These are phyloP conservation scores for Coptodon rendalli DNA, from an alignment of 2,113 vertebrate genomes.

Conservation along the genomic window DNA sequence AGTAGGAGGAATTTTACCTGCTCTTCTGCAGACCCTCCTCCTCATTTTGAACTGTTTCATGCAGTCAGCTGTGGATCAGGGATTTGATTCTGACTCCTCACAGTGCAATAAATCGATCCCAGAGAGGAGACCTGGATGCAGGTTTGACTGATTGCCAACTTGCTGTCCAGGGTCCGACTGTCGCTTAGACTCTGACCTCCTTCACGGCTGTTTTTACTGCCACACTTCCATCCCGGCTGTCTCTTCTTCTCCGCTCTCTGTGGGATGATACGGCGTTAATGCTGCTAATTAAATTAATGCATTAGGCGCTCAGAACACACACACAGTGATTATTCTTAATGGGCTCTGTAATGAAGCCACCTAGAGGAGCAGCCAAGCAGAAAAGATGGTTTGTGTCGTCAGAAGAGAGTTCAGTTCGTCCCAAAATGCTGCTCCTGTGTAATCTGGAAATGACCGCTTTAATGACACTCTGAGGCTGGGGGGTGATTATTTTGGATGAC, in stretches of 20 bases:
- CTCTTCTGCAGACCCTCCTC: background rate
- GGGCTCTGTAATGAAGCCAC: slow-evolving; percentile 37
- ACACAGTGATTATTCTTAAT: slow-evolving; percentile 37
- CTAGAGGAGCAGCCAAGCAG: slow-evolving; percentile 19
- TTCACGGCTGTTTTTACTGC: background rate
- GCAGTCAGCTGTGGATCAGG: background rate
- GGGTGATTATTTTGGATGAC: background rate
- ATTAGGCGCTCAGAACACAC: slow-evolving; percentile 11
- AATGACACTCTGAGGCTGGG: background rate
- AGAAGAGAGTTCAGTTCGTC: background rate
- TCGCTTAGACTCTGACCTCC: background rate
- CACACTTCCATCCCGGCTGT: background rate
- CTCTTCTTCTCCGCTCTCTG: background rate
- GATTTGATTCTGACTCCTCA: background rate
- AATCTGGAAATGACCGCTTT: slow-evolving; percentile 15
- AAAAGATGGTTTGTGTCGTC: background rate
- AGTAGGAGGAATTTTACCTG: background rate
- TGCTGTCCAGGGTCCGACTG: background rate
- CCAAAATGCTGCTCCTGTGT: slow-evolving; percentile 5
- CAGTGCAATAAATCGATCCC: background rate
- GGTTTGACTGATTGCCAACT: background rate
- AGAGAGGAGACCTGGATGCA: background rate
- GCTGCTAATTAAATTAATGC: slow-evolving; percentile 47
- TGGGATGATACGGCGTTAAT: background rate
- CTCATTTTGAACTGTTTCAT: background rate